Base-by-base conservation (phyloP, 2,888 invertebrate genomes). In the Cephus spinipes region DNA sequence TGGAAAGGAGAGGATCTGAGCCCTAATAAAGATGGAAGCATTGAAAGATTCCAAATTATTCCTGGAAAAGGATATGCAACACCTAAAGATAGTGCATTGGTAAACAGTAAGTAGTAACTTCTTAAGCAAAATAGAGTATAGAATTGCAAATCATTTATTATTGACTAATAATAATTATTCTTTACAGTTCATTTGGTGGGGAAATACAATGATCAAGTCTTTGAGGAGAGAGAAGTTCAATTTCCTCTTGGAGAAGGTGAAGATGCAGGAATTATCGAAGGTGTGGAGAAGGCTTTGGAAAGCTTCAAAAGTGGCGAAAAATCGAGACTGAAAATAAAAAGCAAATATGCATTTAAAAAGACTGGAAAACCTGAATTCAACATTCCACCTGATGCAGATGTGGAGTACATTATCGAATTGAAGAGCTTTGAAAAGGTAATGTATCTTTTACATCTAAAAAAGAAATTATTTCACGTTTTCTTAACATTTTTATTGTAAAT, bases 1-100 rank as follows among this genome's bases (percentile, higher is more conserved):
- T 98, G 98, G 97, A 93, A 94, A 90, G 95, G 95, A 55, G 98
- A 98, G 92, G 99, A 99, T 92, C 90, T 99, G 73, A 97, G 97
- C 84, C 95, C 96, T 0, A 94, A 95, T 77, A 95, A 95, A 88
- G 97, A 98, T 92, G 96, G 95, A 79, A 95, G 96, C 73, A 97
- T 99, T 82, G 93, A 96, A 76, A 94, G 96, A 78, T 93, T 94
- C 81, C 94, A 94, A 86, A 92, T 98, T 32, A 93, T 92, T 73
- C 92, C 93, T 79, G 98, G 98, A 71, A 94, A 94, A 77, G 96
- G 96, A 0, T 94, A 92, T 84, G 93, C 94, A 36, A 94, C 92
- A 68, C 99, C 99, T 11, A 96, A 95, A 85, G 97, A 98, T 80
- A 97, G 97, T 6, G 95, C 97, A 9, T 92, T 94, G 79, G 97